Evolutionary conservation across 23 tunicate genomes (phyloP), one percentile per base, ranked within the genome.

Genomic region (Halocynthia aurantium): DNA sequence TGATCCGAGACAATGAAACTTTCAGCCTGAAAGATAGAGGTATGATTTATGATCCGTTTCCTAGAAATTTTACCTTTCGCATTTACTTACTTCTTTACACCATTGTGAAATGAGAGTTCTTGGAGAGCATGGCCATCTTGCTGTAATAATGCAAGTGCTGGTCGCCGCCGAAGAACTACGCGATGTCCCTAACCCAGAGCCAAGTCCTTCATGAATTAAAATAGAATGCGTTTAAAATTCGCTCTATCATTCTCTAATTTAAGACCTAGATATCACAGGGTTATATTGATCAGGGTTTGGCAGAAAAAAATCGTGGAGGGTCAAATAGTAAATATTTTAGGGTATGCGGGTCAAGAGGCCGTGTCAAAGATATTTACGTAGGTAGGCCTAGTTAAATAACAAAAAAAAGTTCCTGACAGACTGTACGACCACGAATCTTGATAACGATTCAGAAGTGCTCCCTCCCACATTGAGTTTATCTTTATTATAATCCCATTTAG

Each of bases 61-160:
- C 63, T 58, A 5, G 4, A 58, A 1, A 13, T 58, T 58, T 58
- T 58, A 13, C 15, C 15, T 22, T 72, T 53, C n/a, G 4, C 7
- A 58, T 15, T 10, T 21, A 77, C 81, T 49, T 63, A 89, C 96
- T 79, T 75, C 85, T 19, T 68, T 21, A 76, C 84, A 89, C 96
- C 96, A 89, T 44, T 63, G 52, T 12, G 78, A 65, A 22, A 89
- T 69, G 6, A 75, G 9, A 20, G 7, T 8, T 53, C 61, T 80
- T 53, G 88, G 61, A 12, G 81, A 0, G 22, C 31, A 21, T 8
- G 64, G 50, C 78, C 78, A 74, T 54, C 31, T 74, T 54, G 78
- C 62, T 40, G 9, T 20, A 65, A 15, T 8, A 11, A 49, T 65
- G 70, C 70, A 65, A 20, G 19, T 20, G 70, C 19, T 65, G 19